phyloP scores from a whole-genome alignment of 2,888 invertebrate genomes.

The Octonoba sinensis region DNA sequence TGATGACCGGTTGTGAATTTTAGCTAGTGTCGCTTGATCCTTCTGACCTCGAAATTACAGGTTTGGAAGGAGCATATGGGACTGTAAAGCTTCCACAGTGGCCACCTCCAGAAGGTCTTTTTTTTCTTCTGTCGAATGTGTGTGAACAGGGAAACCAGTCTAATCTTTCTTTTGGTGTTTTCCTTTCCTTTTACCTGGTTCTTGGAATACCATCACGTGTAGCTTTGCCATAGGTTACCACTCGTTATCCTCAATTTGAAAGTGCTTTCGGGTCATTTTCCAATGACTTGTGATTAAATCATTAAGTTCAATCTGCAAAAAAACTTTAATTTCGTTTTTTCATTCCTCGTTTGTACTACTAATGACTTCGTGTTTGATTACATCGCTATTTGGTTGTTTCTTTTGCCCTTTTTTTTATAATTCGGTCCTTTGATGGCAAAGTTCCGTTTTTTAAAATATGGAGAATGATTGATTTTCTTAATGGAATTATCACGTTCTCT shows the following conservation, averaged over 20 bases:
- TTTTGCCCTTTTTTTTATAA: slow-evolving; percentile 3
- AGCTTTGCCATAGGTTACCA: slow-evolving; percentile 52
- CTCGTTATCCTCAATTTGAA: slow-evolving; percentile 26
- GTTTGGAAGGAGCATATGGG: slow-evolving; percentile 39
- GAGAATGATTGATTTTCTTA: slow-evolving; percentile 14
- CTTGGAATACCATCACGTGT: slow-evolving; percentile 41
- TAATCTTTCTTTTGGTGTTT: slow-evolving; percentile 3
- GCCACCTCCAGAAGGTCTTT: background rate
- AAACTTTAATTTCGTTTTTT: slow-evolving; percentile 14
- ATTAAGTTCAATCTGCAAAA: slow-evolving; percentile 30
- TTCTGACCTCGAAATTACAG: slow-evolving; percentile 49
- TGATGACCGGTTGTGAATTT: slow-evolving; percentile 42
- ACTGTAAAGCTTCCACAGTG: slow-evolving; percentile 18
- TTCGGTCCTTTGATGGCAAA: slow-evolving; percentile 24
- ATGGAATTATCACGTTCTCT: slow-evolving; percentile 44
- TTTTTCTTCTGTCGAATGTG: slow-evolving; percentile 13
- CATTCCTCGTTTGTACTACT: background rate
- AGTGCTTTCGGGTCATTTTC: slow-evolving; percentile 10
- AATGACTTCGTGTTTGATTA: slow-evolving; percentile 28
- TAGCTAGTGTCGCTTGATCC: slow-evolving; percentile 33
- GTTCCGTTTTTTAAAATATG: slow-evolving; percentile 33
- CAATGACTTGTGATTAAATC: slow-evolving; percentile 48
- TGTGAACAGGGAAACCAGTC: slow-evolving; percentile 24
- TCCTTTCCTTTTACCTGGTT: background rate
- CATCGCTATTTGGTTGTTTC: slow-evolving; percentile 3